These are phyloP conservation scores for Phasia obesa DNA, from an alignment of 2,888 invertebrate species.

Conservation along the genomic window DNA sequence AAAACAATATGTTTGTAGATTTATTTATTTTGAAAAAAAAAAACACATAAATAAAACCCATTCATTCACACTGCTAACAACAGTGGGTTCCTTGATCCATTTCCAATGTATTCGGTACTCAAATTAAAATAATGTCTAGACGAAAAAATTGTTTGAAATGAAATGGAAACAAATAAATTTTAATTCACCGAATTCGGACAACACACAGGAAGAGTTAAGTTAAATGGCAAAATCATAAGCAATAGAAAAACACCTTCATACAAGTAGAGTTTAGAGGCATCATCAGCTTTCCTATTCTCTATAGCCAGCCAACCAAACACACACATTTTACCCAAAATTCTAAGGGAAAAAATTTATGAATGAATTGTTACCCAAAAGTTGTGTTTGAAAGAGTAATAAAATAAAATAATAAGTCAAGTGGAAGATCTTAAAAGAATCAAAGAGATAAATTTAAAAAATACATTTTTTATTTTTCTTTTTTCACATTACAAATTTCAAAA, in stretches of 20 bases:
- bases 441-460: neutral
- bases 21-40: neutral
- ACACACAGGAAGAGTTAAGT: no score
- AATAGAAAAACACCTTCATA: no score
- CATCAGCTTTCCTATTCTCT: no score
- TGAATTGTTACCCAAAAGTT: neutral
- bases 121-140: constrained; percentile 55
- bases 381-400: neutral
- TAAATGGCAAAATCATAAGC: no score
- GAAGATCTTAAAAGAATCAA: neutral
- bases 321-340: no score
- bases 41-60: no score
- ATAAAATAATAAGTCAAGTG: neutral
- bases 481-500: constrained; percentile 38
- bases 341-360: neutral
- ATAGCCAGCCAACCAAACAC: no score
- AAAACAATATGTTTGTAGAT: no score
- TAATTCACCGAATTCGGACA: neutral
- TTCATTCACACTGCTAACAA: neutral
- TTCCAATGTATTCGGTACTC: constrained; percentile 3
- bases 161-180: constrained; percentile 2
- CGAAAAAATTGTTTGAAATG: no score
- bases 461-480: constrained; percentile 2
- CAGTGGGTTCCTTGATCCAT: constrained; percentile 7
- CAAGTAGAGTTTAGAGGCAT: no score